A percentile compares a stretch with the other conserved stretches of the same genome.
These are phyloP conservation scores for Tenrec ecaudatus DNA, from an alignment of 2,113 vertebrate species.

Conservation along the genomic window DNA sequence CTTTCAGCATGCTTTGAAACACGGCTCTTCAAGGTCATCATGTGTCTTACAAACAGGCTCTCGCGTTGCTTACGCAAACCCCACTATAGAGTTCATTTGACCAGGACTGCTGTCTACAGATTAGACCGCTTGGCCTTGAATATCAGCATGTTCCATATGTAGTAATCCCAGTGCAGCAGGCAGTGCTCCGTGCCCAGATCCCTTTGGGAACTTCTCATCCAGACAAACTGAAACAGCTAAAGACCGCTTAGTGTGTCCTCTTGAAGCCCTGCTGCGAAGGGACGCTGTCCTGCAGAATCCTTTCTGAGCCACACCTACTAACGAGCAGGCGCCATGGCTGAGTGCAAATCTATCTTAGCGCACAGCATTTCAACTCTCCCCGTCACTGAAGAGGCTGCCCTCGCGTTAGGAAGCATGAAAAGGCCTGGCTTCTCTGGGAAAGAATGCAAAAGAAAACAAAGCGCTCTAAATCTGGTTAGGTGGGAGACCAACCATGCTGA, in stretches of 20 bases:
- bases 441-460: constrained; percentile 81
- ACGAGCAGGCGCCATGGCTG: not conserved
- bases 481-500: constrained; percentile 62
- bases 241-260: not conserved
- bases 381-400: constrained; percentile 28
- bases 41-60: not conserved
- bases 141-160: not conserved
- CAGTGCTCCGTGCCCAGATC: not conserved
- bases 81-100: not conserved
- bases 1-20: not conserved
- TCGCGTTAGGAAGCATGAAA: constrained; percentile 74
- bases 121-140: not conserved
- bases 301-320: not conserved
- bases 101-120: not conserved
- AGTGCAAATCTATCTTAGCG: not conserved
- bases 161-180: not conserved
- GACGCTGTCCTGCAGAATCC: not conserved
- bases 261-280: not conserved
- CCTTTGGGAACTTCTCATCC: not conserved
- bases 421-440: constrained; percentile 78
- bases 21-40: not conserved
- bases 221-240: not conserved
- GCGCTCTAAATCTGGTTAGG: constrained; percentile 72
- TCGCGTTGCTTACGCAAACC: not conserved
- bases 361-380: not conserved